Percentiles rank a stretch among this genome's conserved stretches.
These are phyloP conservation scores for Exephanes ischioxanthus DNA, from an alignment of 2,888 invertebrate genomes.

Conservation along the genomic window DNA sequence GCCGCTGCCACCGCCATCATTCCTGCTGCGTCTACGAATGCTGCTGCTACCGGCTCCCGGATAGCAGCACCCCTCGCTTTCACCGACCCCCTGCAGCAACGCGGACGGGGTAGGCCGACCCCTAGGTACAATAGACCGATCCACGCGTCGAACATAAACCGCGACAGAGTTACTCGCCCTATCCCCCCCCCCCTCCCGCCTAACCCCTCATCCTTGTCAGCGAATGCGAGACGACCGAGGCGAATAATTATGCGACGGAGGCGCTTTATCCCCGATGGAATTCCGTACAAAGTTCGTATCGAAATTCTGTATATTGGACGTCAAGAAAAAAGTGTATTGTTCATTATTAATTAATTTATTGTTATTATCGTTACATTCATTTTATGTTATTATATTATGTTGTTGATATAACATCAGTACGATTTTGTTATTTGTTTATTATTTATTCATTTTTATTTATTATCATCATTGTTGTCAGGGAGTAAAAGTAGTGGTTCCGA, in stretches of 20 bases:
- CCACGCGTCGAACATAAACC: conserved; percentile 49
- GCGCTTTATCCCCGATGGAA: not conserved
- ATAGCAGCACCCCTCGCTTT: conserved; percentile 18
- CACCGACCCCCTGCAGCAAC: conserved; percentile 5
- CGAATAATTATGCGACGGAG: conserved; percentile 6
- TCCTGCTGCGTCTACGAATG: conserved; percentile 54
- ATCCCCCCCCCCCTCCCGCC: not conserved
- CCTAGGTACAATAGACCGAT: conserved; percentile 57
- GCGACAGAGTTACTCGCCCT: not conserved
- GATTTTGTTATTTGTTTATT: too few relatives aligned
- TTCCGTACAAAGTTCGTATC: not conserved
- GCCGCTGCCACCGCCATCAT: conserved; percentile 60
- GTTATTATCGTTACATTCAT: too few relatives aligned
- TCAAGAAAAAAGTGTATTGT: not conserved
- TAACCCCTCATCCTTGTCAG: not conserved
- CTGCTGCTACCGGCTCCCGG: conserved; percentile 62
- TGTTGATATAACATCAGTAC: too few relatives aligned
- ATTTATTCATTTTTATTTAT: too few relatives aligned
- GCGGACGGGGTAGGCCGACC: not conserved
- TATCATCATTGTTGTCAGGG: too few relatives aligned
- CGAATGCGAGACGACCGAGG: not conserved
- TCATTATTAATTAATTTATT: not conserved
- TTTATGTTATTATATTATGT: too few relatives aligned
- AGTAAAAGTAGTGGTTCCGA: too few relatives aligned
- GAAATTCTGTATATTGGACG: not conserved